A percentile compares a stretch with the other conserved stretches of the same genome.
Conservation (phyloP, 2,113 vertebrate species). For the Calypte anna region DNA sequence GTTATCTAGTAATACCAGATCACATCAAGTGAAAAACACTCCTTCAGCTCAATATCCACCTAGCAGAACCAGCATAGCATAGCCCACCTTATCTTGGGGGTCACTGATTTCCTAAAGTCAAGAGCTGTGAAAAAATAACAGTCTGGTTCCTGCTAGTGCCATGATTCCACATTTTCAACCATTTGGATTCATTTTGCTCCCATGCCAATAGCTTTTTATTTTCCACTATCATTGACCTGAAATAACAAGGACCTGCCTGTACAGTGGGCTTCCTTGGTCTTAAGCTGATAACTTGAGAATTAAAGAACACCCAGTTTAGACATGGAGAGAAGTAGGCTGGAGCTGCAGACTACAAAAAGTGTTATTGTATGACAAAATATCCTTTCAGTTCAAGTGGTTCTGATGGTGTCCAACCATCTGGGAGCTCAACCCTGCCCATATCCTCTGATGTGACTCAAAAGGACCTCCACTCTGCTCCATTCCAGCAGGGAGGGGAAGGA, state of each 20-base stretch:
- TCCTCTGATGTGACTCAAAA: not conserved
- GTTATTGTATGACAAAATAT: not conserved
- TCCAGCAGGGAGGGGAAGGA: rapidly evolving
- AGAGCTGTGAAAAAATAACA: not conserved
- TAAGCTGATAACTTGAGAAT: not conserved
- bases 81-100: not conserved
- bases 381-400: not conserved
- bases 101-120: not conserved
- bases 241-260: not conserved
- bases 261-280: not conserved
- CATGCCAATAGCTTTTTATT: not conserved
- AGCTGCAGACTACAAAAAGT: not conserved
- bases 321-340: not conserved
- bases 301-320: not conserved
- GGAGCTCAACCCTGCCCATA: not conserved
- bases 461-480: rapidly evolving
- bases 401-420: not conserved
- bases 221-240: not conserved
- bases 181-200: not conserved
- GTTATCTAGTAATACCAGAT: not conserved
- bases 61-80: not conserved
- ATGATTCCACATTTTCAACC: not conserved
- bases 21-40: not conserved
- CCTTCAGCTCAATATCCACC: not conserved
- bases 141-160: not conserved